Evolutionary conservation across 1,140 invertebrate species (phyloP).

Genomic region (Meteorus sp.): DNA sequence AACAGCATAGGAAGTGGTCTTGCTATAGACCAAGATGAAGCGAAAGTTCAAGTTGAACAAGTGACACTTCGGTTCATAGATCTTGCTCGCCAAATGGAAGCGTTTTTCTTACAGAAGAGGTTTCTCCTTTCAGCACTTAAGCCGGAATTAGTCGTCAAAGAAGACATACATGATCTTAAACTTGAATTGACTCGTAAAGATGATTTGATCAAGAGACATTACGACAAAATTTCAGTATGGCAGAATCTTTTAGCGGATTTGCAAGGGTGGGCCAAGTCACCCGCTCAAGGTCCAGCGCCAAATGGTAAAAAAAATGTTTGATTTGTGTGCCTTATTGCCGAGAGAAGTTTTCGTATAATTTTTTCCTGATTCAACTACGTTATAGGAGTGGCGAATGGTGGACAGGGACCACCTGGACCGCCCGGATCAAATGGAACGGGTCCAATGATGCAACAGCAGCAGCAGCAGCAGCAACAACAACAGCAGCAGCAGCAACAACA

Average conservation of each 20-base stretch:
- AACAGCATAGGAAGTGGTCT: slow-evolving; percentile 50
- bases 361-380: not conserved
- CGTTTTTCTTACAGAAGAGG: slow-evolving; percentile 90
- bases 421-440: slow-evolving; percentile 26
- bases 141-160: slow-evolving; percentile 88
- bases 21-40: slow-evolving; percentile 79
- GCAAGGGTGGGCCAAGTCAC: slow-evolving; percentile 62
- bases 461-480: too few species aligned
- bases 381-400: slow-evolving; percentile 29
- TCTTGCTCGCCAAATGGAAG: slow-evolving; percentile 88
- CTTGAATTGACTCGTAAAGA: slow-evolving; percentile 85
- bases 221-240: slow-evolving; percentile 89
- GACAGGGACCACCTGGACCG: slow-evolving; percentile 20
- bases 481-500: too few species aligned
- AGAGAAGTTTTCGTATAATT: not conserved
- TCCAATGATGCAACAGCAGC: slow-evolving; percentile 40
- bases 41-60: slow-evolving; percentile 83
- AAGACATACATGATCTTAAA: slow-evolving; percentile 85
- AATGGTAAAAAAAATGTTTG: slow-evolving; percentile 50
- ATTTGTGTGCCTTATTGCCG: not conserved
- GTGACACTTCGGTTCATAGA: slow-evolving; percentile 83
- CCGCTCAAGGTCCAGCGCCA: slow-evolving; percentile 54
- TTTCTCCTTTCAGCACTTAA: slow-evolving; percentile 87
- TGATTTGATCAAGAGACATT: slow-evolving; percentile 82
- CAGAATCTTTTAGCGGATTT: slow-evolving; percentile 81